phyloP scores from a whole-genome alignment of 2,113 vertebrate species.

The Mohoua ochrocephala region DNA sequence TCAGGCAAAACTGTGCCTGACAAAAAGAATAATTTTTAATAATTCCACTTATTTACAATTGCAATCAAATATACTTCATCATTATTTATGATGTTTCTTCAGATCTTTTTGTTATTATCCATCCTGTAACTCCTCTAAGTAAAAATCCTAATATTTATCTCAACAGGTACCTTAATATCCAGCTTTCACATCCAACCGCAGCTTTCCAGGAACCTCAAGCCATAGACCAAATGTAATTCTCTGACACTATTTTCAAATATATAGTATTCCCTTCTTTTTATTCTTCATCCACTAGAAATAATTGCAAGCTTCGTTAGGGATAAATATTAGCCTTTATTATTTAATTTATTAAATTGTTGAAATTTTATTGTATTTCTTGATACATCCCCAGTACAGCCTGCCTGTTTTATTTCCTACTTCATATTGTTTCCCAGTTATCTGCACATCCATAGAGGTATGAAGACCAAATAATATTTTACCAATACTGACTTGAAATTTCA shows the following conservation, averaged over 20 bases:
- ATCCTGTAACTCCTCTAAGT: neutral
- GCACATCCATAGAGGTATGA: neutral
- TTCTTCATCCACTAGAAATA: neutral
- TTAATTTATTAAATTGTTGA: neutral
- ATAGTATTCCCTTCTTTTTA: neutral
- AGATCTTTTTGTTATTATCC: neutral
- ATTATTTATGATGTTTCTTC: neutral
- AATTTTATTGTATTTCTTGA: neutral
- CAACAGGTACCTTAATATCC: neutral
- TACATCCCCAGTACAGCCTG: neutral
- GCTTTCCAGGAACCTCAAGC: neutral
- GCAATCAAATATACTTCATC: neutral
- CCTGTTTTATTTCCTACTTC: neutral
- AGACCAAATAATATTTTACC: neutral
- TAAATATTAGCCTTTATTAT: neutral
- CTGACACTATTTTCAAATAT: neutral
- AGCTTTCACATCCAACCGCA: neutral
- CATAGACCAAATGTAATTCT: neutral
- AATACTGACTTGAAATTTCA: neutral
- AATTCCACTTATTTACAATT: neutral
- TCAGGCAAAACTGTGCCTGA: neutral
- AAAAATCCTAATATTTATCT: neutral
- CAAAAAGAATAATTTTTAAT: neutral
- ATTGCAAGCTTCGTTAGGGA: neutral
- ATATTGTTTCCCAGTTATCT: neutral